A percentile compares a stretch with the other conserved stretches of the same genome.
Evolutionary conservation across 2,113 vertebrate genomes (phyloP).

Genomic region (Nibea coibor): DNA sequence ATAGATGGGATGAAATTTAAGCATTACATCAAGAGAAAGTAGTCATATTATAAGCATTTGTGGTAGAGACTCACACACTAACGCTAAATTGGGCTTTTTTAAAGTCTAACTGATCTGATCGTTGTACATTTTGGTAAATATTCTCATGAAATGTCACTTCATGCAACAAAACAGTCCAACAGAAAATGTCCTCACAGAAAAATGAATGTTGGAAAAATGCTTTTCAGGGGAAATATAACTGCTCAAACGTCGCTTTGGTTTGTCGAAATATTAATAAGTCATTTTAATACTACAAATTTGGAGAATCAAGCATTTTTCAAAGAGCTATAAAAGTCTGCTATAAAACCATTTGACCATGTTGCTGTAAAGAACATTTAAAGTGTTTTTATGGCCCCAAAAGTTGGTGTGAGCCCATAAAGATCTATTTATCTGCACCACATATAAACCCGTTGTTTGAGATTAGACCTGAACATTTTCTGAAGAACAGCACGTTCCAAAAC

Average conservation of each 20-base stretch:
- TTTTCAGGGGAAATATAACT: background rate
- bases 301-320: background rate
- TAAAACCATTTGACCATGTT: background rate
- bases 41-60: background rate
- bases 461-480: background rate
- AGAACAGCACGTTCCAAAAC: background rate
- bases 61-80: background rate
- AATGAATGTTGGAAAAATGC: background rate
- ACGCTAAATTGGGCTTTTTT: background rate
- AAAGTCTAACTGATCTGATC: constrained; percentile 18
- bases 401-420: background rate
- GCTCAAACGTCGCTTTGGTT: background rate
- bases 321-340: background rate
- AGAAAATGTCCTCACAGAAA: background rate
- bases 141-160: constrained; percentile 17
- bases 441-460: background rate
- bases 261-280: constrained; percentile 2
- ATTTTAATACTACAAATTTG: background rate
- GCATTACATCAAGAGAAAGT: background rate
- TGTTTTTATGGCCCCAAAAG: background rate
- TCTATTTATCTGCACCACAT: background rate
- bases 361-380: background rate
- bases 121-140: constrained; percentile 24
- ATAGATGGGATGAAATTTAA: background rate
- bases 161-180: background rate